These are phyloP conservation scores for Lepidochrysops patricia DNA, from an alignment of 2,888 invertebrate genomes.

Conservation along the genomic window DNA sequence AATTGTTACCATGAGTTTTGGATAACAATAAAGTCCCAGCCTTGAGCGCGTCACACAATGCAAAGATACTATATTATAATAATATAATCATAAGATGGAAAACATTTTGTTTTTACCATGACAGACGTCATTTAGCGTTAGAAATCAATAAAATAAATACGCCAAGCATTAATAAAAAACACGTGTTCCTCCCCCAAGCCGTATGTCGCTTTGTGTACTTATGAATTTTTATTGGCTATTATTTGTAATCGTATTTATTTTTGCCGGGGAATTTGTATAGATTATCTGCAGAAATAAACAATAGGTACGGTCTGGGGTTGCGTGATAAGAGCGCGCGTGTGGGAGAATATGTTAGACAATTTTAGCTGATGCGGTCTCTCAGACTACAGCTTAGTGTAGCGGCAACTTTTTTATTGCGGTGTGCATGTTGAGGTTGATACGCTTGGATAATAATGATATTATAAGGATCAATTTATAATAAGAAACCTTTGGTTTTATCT, in stretches of 20 bases:
- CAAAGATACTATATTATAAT: no score
- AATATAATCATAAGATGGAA: no score
- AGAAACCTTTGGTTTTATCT: neutral
- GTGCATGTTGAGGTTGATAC: neutral
- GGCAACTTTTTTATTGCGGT: neutral
- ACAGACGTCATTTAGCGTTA: neutral
- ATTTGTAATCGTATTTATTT: constrained; percentile 20
- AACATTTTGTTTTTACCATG: no score
- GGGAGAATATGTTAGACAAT: constrained; percentile 57
- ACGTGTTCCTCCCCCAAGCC: neutral
- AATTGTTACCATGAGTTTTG: no score
- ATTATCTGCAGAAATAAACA: constrained; percentile 57
- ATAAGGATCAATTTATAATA: neutral
- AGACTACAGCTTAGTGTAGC: constrained; percentile 13
- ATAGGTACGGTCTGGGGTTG: constrained; percentile 34
- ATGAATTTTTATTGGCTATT: constrained; percentile 18
- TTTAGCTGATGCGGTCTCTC: constrained; percentile 40
- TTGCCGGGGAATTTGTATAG: constrained; percentile 37
- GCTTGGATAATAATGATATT: neutral
- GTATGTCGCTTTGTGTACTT: constrained; percentile 11
- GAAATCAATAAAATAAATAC: neutral
- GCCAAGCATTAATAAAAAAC: constrained; percentile 2
- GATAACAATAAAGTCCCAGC: no score
- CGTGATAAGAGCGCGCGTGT: constrained; percentile 53
- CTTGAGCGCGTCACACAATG: no score